Evolutionary conservation across 1,140 invertebrate genomes (phyloP), one percentile per base, ranked within the genome.

Genomic region (Cotesia glomerata): DNA sequence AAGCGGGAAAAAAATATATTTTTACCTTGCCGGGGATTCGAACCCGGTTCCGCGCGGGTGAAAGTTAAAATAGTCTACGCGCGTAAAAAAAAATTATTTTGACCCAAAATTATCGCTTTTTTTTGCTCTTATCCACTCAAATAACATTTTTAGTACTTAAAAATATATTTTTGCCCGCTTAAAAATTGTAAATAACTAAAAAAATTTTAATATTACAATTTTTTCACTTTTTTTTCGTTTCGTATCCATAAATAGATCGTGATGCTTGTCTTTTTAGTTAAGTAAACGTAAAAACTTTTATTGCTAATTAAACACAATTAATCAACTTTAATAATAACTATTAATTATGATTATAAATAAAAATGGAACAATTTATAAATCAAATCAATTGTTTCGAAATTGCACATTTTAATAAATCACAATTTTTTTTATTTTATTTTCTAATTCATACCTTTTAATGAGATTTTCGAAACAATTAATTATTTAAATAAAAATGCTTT

Each of bases 161-260:
- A 32, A 7, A 26, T 63, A 63, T 32, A 35, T 35, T 58, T 69
- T 35, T 34, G 2, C 18, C 18, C 18, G 18, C 18, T 26, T 26
- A 26, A 26, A 26, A 26, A 26, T 26, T 26, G 18, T 26, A 26
- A 26, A 26, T 26, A 26, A 26, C 1, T 26, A 11, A 11, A 36
- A 52, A 71, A 34, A 39, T 69, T 18, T 74, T 58, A 32, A 36
- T 39, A 5, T 26, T 26, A 26, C 1, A 39, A 52, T 71, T 35
- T 61, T 49, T 75, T 52, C 34, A 39, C 54, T 45, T 39, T 39
- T 7, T 39, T 39, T 58, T 34, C 58, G 34, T 65, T 58, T 69
- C n/a, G 74, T 62, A 75, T 73, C 71, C 68, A 73, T 75, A 75
- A 73, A 67, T 75, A 36, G 61, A 73, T 68, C 64, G 74, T 75